These are phyloP conservation scores for Pseudomyrmex cubaensis DNA, from an alignment of 1,140 invertebrate genomes.

Conservation along the genomic window DNA sequence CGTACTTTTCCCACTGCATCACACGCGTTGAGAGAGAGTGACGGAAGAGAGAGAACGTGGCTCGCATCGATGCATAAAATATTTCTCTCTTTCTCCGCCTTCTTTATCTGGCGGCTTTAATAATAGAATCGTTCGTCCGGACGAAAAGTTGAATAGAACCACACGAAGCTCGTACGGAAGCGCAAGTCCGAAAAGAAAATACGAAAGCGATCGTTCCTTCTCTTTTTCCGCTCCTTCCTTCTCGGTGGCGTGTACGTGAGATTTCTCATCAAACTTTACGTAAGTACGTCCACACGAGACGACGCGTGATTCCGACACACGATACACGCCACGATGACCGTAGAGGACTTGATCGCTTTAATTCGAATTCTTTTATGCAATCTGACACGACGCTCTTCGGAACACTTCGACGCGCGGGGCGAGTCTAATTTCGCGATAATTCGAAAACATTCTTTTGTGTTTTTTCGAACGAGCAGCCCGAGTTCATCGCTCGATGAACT, in stretches of 20 bases:
- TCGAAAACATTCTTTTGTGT: conserved; percentile 30
- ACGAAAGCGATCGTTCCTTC: conserved; percentile 24
- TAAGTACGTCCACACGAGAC: conserved; percentile 28
- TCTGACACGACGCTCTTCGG: conserved; percentile 44
- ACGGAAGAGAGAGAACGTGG: neutral
- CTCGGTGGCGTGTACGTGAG: neutral
- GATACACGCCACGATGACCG: conserved; percentile 23
- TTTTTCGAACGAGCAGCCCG: neutral
- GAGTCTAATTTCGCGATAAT: conserved; percentile 53
- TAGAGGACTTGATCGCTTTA: conserved; percentile 44
- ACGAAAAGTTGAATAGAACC: conserved; percentile 39
- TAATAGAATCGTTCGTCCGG: conserved; percentile 33
- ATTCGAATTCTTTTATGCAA: conserved; percentile 66
- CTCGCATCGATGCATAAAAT: conserved; percentile 37
- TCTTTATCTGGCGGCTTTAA: conserved; percentile 31
- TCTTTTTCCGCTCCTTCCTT: neutral
- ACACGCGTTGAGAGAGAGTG: neutral
- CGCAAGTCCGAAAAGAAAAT: conserved; percentile 20
- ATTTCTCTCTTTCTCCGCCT: neutral
- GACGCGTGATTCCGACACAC: conserved; percentile 42
- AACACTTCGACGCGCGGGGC: neutral
- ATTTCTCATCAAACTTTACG: conserved; percentile 49
- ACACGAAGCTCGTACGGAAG: neutral
- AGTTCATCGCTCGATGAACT: neutral
- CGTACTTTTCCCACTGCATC: neutral